phyloP scores from a whole-genome alignment of 2,888 invertebrate species.

The Pammene fasciana region DNA sequence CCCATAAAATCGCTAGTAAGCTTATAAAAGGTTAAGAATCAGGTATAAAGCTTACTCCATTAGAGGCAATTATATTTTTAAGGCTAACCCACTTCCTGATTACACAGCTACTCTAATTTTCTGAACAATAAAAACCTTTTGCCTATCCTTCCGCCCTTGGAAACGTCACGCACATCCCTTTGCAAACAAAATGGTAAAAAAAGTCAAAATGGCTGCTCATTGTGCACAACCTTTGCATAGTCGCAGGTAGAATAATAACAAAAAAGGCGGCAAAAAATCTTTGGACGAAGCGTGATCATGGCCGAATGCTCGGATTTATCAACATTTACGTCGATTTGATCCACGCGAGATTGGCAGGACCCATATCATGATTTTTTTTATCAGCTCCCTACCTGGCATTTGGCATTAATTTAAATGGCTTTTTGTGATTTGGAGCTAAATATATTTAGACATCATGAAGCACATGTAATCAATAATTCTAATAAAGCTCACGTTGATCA shows the following conservation, averaged over 20 bases:
- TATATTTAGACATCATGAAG: not conserved
- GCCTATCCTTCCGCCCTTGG: slow-evolving; percentile 80
- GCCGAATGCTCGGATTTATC: slow-evolving; percentile 69
- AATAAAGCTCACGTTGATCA: slow-evolving; percentile 3
- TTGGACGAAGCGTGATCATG: slow-evolving; percentile 67
- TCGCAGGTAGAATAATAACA: slow-evolving; percentile 73
- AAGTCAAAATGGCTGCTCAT: slow-evolving; percentile 60
- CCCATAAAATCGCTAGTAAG: too few species aligned
- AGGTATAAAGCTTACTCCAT: slow-evolving; percentile 42
- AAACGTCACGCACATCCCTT: slow-evolving; percentile 78
- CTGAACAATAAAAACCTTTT: slow-evolving; percentile 65
- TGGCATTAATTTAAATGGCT: slow-evolving; percentile 27
- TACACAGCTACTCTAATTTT: slow-evolving; percentile 62
- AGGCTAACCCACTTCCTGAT: slow-evolving; percentile 64
- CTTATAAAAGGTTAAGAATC: not conserved
- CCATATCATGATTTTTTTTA: slow-evolving; percentile 54
- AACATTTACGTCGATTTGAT: slow-evolving; percentile 72
- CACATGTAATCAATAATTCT: slow-evolving; percentile 10
- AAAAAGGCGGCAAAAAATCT: slow-evolving; percentile 56
- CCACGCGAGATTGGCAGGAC: slow-evolving; percentile 54
- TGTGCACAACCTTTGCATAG: slow-evolving; percentile 59
- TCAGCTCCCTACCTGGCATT: slow-evolving; percentile 53
- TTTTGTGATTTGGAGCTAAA: slow-evolving; percentile 9
- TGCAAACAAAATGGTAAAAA: slow-evolving; percentile 65
- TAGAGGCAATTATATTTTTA: slow-evolving; percentile 54